Evolutionary conservation across 2,888 invertebrate genomes (phyloP).

Genomic region (Amiota communis): DNA sequence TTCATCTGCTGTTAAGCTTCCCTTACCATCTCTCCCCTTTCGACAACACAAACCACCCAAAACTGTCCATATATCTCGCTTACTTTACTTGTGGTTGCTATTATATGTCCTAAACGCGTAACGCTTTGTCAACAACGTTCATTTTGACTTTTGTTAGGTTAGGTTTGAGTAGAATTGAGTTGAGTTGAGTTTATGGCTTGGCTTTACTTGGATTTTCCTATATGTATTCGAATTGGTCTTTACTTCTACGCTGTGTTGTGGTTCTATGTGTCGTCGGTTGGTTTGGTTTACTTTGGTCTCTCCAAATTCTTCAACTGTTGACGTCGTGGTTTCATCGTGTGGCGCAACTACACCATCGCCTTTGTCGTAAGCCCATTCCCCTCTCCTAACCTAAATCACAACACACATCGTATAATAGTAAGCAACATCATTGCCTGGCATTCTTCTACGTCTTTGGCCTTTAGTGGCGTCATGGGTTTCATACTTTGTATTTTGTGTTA

Average conservation of each 20-base stretch:
- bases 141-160: constrained; percentile 15
- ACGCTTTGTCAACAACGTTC: constrained; percentile 18
- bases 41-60: not conserved
- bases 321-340: not conserved
- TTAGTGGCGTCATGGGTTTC: constrained; percentile 53
- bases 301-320: not conserved
- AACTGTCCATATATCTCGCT: not conserved
- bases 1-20: not conserved
- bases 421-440: constrained; percentile 41
- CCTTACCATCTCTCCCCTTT: constrained; percentile 22
- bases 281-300: not conserved
- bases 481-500: constrained; percentile 54
- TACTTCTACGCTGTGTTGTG: not conserved
- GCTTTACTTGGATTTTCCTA: not conserved
- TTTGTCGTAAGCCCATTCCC: not conserved
- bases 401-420: too few relatives aligned
- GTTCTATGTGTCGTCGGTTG: not conserved
- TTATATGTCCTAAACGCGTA: not conserved
- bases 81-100: constrained; percentile 3
- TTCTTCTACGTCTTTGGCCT: constrained; percentile 49
- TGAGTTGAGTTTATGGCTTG: not conserved
- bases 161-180: not conserved
- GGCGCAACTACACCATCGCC: constrained; percentile 7
- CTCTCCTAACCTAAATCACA: too few relatives aligned
- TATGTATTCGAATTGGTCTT: not conserved